These are phyloP conservation scores for Smittia aterrima DNA, from an alignment of 2,888 invertebrate species.

Conservation along the genomic window DNA sequence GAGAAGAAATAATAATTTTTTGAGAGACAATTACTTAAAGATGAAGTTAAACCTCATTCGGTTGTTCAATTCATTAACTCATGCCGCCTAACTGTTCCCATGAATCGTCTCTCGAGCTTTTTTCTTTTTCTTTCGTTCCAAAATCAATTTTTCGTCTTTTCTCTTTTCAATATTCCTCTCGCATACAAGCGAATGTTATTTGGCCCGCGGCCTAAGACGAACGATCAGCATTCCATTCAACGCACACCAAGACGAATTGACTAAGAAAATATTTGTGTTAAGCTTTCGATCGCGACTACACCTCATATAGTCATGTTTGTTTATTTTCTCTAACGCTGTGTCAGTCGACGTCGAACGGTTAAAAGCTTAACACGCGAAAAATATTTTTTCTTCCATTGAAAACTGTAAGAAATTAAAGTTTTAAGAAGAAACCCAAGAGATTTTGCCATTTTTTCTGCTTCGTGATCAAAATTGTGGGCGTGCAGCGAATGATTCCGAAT, in stretches of 20 bases:
- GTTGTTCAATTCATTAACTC: not conserved
- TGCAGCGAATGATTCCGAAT: not conserved
- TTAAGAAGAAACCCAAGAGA: not conserved
- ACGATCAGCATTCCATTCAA: not conserved
- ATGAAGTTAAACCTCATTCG: not conserved
- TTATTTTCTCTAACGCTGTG: constrained; percentile 32
- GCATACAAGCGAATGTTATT: not conserved
- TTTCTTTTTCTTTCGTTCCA: not conserved
- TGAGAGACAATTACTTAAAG: too few species aligned
- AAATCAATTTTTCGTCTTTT: not conserved
- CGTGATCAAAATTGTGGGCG: not conserved
- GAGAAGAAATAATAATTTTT: not conserved
- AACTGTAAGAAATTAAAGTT: not conserved
- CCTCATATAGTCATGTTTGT: constrained; percentile 36
- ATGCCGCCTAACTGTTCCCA: not conserved
- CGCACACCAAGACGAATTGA: not conserved
- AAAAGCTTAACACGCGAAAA: constrained; percentile 37
- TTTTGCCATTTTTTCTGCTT: constrained; percentile 8
- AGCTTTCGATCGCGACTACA: not conserved
- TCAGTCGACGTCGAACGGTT: constrained; percentile 37
- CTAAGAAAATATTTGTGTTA: constrained; percentile 29
- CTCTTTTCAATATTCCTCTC: not conserved
- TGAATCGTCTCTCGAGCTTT: not conserved
- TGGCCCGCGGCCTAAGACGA: constrained; percentile 2
- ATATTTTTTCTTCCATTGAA: constrained; percentile 1